These are phyloP conservation scores for Plectus sambesii DNA, from an alignment of 1,140 invertebrate genomes.

Conservation along the genomic window DNA sequence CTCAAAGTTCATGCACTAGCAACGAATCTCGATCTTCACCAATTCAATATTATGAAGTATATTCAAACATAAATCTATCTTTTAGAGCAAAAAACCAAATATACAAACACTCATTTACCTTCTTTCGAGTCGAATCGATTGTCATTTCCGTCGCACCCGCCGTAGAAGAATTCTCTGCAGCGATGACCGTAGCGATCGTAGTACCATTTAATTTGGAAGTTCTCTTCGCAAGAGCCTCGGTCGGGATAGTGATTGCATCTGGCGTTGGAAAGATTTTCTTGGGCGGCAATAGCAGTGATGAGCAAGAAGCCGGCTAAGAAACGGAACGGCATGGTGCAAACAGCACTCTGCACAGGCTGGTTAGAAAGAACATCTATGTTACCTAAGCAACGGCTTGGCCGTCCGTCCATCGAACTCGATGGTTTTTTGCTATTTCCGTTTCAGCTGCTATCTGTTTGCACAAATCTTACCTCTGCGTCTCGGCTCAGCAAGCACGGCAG, in stretches of 20 bases:
- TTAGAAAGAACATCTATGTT: no score
- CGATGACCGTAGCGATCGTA: constrained; percentile 68
- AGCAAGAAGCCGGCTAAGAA: no score
- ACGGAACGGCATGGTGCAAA: no score
- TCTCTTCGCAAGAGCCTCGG: constrained; percentile 18
- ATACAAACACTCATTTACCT: constrained; percentile 14
- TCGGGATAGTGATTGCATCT: constrained; percentile 25
- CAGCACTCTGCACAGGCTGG: no score
- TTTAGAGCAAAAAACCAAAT: background rate
- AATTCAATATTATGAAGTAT: background rate
- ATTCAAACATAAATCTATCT: background rate
- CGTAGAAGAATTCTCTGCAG: constrained; percentile 84
- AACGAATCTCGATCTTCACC: background rate
- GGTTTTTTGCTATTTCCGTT: no score
- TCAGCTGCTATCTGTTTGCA: no score
- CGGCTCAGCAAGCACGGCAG: no score
- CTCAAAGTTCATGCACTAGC: constrained; percentile 1
- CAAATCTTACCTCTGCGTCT: no score
- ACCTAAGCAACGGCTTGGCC: no score
- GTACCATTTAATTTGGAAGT: constrained; percentile 56
- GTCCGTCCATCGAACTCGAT: no score
- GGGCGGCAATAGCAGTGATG: no score
- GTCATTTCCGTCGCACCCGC: constrained; percentile 74
- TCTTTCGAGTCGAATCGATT: constrained; percentile 55
- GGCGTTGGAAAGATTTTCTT: constrained; percentile 20